A percentile compares a stretch with the other conserved stretches of the same genome.
phyloP scores from a whole-genome alignment of 2,113 vertebrate genomes.

The Neomonachus schauinslandi region DNA sequence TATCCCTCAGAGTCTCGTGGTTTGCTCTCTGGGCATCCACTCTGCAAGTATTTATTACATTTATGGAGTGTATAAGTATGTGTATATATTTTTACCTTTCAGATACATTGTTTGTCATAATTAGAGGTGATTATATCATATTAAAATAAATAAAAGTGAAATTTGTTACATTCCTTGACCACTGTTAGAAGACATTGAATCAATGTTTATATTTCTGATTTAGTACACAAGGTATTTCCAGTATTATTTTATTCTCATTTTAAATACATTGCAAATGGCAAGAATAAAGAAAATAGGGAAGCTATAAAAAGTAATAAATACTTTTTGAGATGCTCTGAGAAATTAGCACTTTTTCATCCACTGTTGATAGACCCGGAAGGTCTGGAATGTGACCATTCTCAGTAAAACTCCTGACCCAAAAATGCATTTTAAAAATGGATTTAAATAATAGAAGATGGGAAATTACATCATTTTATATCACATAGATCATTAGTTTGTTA shows the following conservation, averaged over 20 bases:
- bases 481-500: not conserved
- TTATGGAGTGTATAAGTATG: not conserved
- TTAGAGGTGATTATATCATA: not conserved
- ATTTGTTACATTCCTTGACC: not conserved
- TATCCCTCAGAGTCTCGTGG: not conserved
- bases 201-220: not conserved
- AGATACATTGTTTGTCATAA: not conserved
- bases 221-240: not conserved
- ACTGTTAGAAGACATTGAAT: not conserved
- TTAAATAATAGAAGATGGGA: not conserved
- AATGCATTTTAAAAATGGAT: not conserved
- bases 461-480: not conserved
- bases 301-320: not conserved
- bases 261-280: not conserved
- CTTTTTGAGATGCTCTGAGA: not conserved
- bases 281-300: not conserved
- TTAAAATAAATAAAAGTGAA: not conserved
- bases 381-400: not conserved
- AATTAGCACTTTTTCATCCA: not conserved
- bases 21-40: not conserved
- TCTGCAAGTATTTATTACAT: not conserved
- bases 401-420: not conserved
- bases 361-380: not conserved
- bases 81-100: not conserved
- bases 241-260: not conserved